Evolutionary conservation across 1,140 invertebrate genomes (phyloP), one percentile per base, ranked within the genome.

Genomic region (Drosophila carrolli): DNA sequence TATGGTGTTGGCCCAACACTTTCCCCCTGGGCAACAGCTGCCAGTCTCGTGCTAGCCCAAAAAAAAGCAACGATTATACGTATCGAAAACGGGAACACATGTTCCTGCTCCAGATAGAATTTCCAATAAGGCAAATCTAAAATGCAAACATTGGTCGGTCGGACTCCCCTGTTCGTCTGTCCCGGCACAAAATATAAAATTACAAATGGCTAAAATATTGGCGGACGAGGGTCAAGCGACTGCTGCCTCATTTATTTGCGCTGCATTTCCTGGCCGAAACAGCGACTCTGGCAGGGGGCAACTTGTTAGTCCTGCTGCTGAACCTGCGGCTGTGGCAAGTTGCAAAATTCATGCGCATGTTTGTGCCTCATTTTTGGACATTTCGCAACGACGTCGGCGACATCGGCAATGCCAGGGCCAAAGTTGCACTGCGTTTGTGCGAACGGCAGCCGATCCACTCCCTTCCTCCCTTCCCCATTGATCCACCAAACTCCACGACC

Each of bases 331-430:
- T 61, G 53, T 58, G 57, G 80, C 73, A 71, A 86, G 62, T 57
- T 62, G 75, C 78, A 68, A 88, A 86, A 86, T 86, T 86, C 83
- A 86, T 86, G 82, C 82, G 83, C 82, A 86, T 86, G 82, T 86
- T 86, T 86, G 65, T 86, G 78, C 82, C 75, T 86, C 82, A 82
- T 86, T 86, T 86, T 86, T 86, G 75, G 83, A 86, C 71, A 86
- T 81, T 84, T 83, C 67, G 53, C 72, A 65, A 59, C 62, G 40
- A 48, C 78, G 61, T 72, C 66, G 78, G 43, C 67, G 58, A 75
- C 65, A 63, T 65, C 58, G 78, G 37, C 82, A 70, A 60, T 51
- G 60, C 46, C 51, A 47, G 59, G 71, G 73, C 48, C 82, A 82
- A 86, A 88, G 83, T 88, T 86, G 67, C 79, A 48, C 55, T 88